phyloP scores from a whole-genome alignment of 2,113 vertebrate species.

The Fulmarus glacialis region DNA sequence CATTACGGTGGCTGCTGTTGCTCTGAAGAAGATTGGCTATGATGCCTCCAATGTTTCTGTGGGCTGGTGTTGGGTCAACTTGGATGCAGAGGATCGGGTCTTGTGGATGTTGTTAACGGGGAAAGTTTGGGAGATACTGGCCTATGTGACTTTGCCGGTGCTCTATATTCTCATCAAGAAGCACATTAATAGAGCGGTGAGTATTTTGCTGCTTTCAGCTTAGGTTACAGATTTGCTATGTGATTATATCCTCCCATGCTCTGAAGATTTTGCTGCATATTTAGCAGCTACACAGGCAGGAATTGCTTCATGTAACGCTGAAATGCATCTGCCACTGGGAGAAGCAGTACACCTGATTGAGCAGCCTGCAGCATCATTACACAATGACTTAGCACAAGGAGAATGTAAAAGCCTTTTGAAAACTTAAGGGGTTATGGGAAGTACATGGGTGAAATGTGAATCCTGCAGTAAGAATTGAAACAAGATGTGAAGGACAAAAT shows the following conservation, averaged over 20 bases:
- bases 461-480: background rate
- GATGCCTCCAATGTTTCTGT: constrained; percentile 94
- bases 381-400: background rate
- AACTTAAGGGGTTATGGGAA: background rate
- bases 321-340: background rate
- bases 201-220: background rate
- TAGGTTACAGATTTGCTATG: background rate
- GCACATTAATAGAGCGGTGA: constrained; percentile 90
- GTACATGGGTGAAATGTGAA: background rate
- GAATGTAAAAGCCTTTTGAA: background rate
- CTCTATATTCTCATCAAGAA: constrained; percentile 92
- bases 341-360: background rate
- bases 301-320: accelerated
- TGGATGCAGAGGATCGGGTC: constrained; percentile 81
- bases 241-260: accelerated
- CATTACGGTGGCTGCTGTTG: constrained; percentile 85
- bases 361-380: background rate
- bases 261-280: background rate
- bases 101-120: constrained; percentile 95
- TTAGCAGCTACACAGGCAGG: background rate
- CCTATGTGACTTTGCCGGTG: constrained; percentile 86
- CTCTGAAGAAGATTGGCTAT: constrained; percentile 90
- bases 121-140: constrained; percentile 94
- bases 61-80: constrained; percentile 95
- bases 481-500: background rate